phyloP scores from a whole-genome alignment of 2,888 invertebrate species.

The Caenorhabditis drosophilae region DNA sequence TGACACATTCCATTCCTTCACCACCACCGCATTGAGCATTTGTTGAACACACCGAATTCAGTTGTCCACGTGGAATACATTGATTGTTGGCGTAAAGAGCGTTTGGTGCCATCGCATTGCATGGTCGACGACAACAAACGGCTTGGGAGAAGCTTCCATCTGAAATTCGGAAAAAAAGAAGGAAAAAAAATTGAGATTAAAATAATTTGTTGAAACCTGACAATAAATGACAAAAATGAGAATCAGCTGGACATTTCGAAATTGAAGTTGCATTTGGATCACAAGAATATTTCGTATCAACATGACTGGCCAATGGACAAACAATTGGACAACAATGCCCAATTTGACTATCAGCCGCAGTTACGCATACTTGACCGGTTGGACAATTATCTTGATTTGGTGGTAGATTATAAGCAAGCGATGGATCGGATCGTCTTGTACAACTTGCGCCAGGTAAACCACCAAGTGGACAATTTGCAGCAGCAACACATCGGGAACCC shows the following conservation, averaged over 20 bases:
- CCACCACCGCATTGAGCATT: slow-evolving; percentile 68
- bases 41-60: slow-evolving; percentile 58
- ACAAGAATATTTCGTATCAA: slow-evolving; percentile 57
- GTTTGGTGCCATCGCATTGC: slow-evolving; percentile 68
- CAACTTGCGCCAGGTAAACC: slow-evolving; percentile 61
- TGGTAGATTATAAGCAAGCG: slow-evolving; percentile 52
- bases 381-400: slow-evolving; percentile 62
- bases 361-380: slow-evolving; percentile 58
- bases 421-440: slow-evolving; percentile 48
- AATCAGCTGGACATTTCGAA: slow-evolving; percentile 62
- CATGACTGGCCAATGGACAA: slow-evolving; percentile 61
- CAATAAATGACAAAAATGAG: slow-evolving; percentile 66
- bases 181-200: neutral
- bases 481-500: slow-evolving; percentile 64
- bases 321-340: slow-evolving; percentile 67
- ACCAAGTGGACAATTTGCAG: slow-evolving; percentile 67
- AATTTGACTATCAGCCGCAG: slow-evolving; percentile 62
- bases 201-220: slow-evolving; percentile 46
- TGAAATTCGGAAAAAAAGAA: slow-evolving; percentile 11
- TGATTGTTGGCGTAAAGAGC: slow-evolving; percentile 66
- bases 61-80: slow-evolving; percentile 66
- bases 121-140: slow-evolving; percentile 67
- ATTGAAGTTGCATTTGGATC: slow-evolving; percentile 45
- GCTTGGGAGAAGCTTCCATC: slow-evolving; percentile 60
- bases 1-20: slow-evolving; percentile 66